Evolutionary conservation across 2,113 vertebrate genomes (phyloP).

Genomic region (Oophaga pumilio): DNA sequence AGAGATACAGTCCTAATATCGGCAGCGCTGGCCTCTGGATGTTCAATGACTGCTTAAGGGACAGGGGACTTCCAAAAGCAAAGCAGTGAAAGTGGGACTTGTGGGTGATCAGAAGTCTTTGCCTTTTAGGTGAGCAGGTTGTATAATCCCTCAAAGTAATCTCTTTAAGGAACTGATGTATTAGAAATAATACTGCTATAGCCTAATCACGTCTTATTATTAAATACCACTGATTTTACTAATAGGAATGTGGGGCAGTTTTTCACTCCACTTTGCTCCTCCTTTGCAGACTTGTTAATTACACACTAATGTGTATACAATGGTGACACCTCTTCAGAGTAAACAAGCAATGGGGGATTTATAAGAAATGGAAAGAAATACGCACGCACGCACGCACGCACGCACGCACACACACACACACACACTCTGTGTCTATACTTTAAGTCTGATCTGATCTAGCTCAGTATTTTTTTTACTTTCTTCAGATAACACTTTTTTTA

Average conservation of each 20-base stretch:
- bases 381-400: too few relatives aligned
- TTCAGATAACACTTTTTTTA: conserved; percentile 6
- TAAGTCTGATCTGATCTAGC: neutral
- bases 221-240: neutral
- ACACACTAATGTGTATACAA: conserved; percentile 25
- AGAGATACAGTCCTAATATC: neutral
- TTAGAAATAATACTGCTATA: neutral
- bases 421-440: too few relatives aligned
- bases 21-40: neutral
- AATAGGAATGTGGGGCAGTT: conserved; percentile 22
- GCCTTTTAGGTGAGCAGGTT: neutral
- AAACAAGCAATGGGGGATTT: neutral
- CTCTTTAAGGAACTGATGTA: neutral
- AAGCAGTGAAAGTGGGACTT: conserved; percentile 36
- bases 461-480: neutral
- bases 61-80: neutral
- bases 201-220: neutral
- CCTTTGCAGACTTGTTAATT: conserved; percentile 47
- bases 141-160: neutral
- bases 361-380: neutral
- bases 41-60: neutral
- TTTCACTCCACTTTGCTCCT: conserved; percentile 42
- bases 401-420: neutral
- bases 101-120: neutral
- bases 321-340: conserved; percentile 26